Conservation (phyloP, 1,140 invertebrate genomes). For the Drosophila yakuba region DNA sequence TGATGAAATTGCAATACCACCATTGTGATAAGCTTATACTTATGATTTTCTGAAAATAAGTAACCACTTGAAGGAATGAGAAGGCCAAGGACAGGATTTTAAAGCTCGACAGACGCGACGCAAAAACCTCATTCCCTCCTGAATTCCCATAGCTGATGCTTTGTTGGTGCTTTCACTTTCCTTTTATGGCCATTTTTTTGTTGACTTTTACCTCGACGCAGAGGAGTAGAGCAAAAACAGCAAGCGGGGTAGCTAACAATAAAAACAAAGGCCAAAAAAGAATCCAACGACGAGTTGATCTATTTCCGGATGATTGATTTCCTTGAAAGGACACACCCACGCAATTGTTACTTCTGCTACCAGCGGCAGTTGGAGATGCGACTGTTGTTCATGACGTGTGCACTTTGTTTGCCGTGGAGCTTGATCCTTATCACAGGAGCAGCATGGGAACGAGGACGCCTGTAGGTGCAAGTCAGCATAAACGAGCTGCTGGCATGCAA, state of each 20-base stretch:
- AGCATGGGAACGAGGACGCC: background rate
- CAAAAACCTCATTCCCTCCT: background rate
- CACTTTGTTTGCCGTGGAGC: constrained; percentile 49
- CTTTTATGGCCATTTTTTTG: constrained; percentile 9
- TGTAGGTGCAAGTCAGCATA: constrained; percentile 71
- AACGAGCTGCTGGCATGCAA: constrained; percentile 75
- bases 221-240: constrained; percentile 4
- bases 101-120: constrained; percentile 24
- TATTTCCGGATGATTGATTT: constrained; percentile 81
- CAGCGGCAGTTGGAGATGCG: constrained; percentile 32
- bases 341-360: constrained; percentile 46
- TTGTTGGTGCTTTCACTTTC: constrained; percentile 17
- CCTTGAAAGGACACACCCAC: constrained; percentile 45
- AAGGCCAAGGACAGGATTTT: constrained; percentile 16
- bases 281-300: constrained; percentile 61
- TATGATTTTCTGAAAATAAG: constrained; percentile 24
- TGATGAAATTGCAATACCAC: constrained; percentile 49
- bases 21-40: constrained; percentile 14
- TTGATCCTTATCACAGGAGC: constrained; percentile 28
- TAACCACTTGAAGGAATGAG: constrained; percentile 12
- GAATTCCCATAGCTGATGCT: background rate
- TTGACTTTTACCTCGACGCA: constrained; percentile 28
- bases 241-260: constrained; percentile 31
- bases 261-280: constrained; percentile 64
- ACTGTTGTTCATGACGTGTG: constrained; percentile 60